Conservation (phyloP, 92 coral and sea anemone genomes). For the Desmophyllum pertusum region DNA sequence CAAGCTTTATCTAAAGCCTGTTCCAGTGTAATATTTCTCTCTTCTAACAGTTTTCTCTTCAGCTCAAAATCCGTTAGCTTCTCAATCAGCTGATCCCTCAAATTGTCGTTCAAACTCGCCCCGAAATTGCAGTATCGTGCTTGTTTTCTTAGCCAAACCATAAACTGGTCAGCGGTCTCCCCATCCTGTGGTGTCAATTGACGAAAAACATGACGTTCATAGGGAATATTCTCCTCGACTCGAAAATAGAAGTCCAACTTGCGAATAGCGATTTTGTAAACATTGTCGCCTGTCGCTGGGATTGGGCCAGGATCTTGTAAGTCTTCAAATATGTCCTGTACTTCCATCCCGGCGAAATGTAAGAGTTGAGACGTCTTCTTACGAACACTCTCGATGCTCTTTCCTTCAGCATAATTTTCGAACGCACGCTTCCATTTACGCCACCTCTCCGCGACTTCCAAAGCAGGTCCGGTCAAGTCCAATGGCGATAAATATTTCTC, state of each 20-base stretch:
- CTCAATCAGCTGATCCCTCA: conserved; percentile 70
- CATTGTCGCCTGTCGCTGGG: conserved; percentile 31
- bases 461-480: conserved; percentile 30
- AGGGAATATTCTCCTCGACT: conserved; percentile 45
- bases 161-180: conserved; percentile 65
- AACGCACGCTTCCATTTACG: conserved; percentile 57
- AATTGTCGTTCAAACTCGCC: conserved; percentile 38
- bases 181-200: conserved; percentile 33
- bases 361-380: conserved; percentile 39
- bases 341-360: conserved; percentile 62
- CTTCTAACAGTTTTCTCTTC: conserved; percentile 46
- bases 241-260: conserved; percentile 50
- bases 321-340: conserved; percentile 67
- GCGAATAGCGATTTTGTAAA: conserved; percentile 36
- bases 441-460: conserved; percentile 48
- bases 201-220: conserved; percentile 58
- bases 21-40: conserved; percentile 59
- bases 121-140: conserved; percentile 65
- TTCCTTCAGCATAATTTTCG: conserved; percentile 45
- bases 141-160: conserved; percentile 52
- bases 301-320: conserved; percentile 47
- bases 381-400: conserved; percentile 26
- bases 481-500: too few relatives aligned
- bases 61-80: conserved; percentile 44
- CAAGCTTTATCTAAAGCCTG: conserved; percentile 51